These are phyloP conservation scores for Oeneis ivallda DNA, from an alignment of 2,888 invertebrate genomes.

Conservation along the genomic window DNA sequence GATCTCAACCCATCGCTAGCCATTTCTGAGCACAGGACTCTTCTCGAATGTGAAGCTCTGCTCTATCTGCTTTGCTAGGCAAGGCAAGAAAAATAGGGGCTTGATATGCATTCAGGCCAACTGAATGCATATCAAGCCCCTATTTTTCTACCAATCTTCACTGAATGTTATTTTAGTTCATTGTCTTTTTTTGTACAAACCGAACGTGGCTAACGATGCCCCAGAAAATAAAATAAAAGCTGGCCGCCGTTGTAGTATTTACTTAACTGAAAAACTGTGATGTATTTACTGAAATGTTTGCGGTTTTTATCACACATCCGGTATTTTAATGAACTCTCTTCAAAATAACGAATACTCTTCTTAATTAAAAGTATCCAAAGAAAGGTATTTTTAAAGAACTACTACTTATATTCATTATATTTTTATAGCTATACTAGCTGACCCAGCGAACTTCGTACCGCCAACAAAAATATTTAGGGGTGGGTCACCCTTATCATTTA, in stretches of 20 bases:
- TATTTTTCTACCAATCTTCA: background rate
- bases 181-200: background rate
- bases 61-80: too few relatives aligned
- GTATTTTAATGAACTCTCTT: slow-evolving; percentile 11
- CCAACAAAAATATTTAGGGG: too few relatives aligned
- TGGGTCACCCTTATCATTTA: too few relatives aligned
- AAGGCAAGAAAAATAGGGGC: too few relatives aligned
- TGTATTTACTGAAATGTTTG: background rate
- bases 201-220: background rate
- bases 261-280: slow-evolving; percentile 10
- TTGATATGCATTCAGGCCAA: too few relatives aligned
- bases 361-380: slow-evolving; percentile 7
- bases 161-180: background rate
- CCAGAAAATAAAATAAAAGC: slow-evolving; percentile 6
- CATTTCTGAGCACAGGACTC: too few relatives aligned
- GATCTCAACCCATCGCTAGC: too few relatives aligned
- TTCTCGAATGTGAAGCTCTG: too few relatives aligned
- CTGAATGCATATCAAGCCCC: background rate
- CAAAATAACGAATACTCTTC: slow-evolving; percentile 7
- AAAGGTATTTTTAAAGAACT: too few relatives aligned
- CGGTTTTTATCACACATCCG: slow-evolving; percentile 14
- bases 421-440: too few relatives aligned
- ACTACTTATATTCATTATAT: too few relatives aligned
- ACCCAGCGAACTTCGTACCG: too few relatives aligned
- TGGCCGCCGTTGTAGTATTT: slow-evolving; percentile 8